These are phyloP conservation scores for Anagrus nilaparvatae DNA, from an alignment of 1,140 invertebrate species.

Conservation along the genomic window DNA sequence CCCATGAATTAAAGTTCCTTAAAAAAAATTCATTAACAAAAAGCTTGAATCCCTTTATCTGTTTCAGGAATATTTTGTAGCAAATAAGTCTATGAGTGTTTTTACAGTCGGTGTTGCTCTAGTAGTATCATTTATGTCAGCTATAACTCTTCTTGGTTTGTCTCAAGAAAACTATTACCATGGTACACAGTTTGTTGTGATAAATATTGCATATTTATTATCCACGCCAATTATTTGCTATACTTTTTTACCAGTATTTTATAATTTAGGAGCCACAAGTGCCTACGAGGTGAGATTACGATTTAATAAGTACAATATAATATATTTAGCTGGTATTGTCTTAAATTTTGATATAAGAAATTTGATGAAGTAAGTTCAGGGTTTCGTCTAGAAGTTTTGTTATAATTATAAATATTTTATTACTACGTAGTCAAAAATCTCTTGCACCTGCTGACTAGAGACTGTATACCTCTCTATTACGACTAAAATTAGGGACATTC, in stretches of 20 bases:
- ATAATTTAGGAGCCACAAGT: constrained; percentile 72
- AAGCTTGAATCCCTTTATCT: no score
- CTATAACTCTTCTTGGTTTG: constrained; percentile 82
- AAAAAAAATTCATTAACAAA: constrained; percentile 5
- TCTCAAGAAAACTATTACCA: constrained; percentile 76
- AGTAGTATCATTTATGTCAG: constrained; percentile 92
- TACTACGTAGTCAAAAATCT: no score
- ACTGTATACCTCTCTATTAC: no score
- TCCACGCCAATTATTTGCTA: constrained; percentile 71
- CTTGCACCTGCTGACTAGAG: no score
- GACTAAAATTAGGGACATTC: no score
- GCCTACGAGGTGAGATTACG: constrained; percentile 71
- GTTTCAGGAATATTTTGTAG: constrained; percentile 71
- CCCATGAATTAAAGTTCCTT: constrained; percentile 16
- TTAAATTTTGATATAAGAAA: no score
- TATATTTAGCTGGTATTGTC: no score
- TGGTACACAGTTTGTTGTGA: constrained; percentile 74
- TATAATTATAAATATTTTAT: no score
- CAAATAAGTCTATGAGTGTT: constrained; percentile 66
- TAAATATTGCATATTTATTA: constrained; percentile 72
- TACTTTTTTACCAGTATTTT: constrained; percentile 82
- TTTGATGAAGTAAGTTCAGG: no score
- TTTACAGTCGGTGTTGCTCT: constrained; percentile 74
- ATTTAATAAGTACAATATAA: no score
- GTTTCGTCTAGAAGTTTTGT: not conserved